Evolutionary conservation across 2,888 invertebrate genomes (phyloP).

Genomic region (Bugulina stolonifera): DNA sequence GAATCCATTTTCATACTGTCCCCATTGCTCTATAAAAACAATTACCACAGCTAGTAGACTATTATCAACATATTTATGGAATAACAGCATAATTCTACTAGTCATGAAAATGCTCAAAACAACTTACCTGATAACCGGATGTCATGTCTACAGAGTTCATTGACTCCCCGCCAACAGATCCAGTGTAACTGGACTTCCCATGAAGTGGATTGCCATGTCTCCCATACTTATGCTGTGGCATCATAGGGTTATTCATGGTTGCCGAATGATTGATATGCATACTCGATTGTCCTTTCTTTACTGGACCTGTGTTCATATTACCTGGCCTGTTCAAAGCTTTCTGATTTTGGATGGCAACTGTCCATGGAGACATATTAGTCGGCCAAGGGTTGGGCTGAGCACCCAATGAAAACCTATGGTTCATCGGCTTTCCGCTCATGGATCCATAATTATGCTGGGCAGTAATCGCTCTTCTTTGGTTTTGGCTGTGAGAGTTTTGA

Average conservation of each 20-base stretch:
- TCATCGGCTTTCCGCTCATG: constrained; percentile 10
- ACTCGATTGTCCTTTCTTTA: constrained; percentile 22
- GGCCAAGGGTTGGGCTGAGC: background rate
- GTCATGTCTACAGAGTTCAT: background rate
- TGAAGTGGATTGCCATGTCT: background rate
- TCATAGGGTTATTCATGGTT: background rate
- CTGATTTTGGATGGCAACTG: constrained; percentile 15
- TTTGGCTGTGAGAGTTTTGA: constrained; percentile 14
- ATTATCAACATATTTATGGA: too few relatives aligned
- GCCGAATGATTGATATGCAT: background rate
- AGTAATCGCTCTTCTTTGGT: constrained; percentile 26
- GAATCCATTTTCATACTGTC: constrained; percentile 43
- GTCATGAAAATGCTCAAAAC: too few relatives aligned
- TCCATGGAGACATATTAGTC: constrained; percentile 23
- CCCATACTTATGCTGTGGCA: constrained; percentile 1
- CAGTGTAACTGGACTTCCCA: background rate
- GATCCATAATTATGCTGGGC: constrained; percentile 22
- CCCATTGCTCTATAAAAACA: too few relatives aligned
- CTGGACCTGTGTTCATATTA: background rate
- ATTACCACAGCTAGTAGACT: too few relatives aligned
- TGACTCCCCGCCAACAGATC: background rate
- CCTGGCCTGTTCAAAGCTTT: constrained; percentile 12
- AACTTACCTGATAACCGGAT: background rate
- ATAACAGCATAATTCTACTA: too few relatives aligned
- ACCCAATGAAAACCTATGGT: background rate